A percentile compares a stretch with the other conserved stretches of the same genome.
Evolutionary conservation across 2,113 vertebrate genomes (phyloP).

Genomic region (Acrocephalus kingi): DNA sequence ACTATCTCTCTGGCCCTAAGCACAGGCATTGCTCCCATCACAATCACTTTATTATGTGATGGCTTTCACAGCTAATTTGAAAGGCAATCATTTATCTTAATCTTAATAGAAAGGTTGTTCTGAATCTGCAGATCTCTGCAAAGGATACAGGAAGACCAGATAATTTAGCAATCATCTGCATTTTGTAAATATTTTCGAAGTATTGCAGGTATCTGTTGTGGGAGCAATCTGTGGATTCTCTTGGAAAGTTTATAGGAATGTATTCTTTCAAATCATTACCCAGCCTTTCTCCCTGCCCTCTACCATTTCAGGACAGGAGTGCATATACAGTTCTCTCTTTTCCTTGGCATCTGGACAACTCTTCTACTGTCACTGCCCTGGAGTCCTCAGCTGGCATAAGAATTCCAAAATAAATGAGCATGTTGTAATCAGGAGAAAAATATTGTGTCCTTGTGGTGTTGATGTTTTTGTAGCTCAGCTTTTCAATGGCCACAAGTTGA

Average conservation of each 20-base stretch:
- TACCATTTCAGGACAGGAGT: slow-evolving; percentile 69
- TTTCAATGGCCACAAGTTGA: slow-evolving; percentile 65
- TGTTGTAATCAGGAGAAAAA: slow-evolving; percentile 81
- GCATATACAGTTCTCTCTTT: slow-evolving; percentile 76
- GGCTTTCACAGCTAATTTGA: not conserved
- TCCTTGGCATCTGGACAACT: slow-evolving; percentile 77
- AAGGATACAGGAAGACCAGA: not conserved
- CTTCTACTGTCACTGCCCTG: slow-evolving; percentile 76
- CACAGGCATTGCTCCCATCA: not conserved
- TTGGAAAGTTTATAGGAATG: slow-evolving; percentile 30
- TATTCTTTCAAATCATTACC: slow-evolving; percentile 44
- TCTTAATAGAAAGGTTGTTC: not conserved
- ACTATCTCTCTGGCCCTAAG: not conserved
- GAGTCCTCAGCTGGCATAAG: slow-evolving; percentile 75
- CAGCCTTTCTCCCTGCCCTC: slow-evolving; percentile 59
- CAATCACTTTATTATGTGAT: not conserved
- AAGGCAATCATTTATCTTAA: not conserved
- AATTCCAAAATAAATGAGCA: slow-evolving; percentile 80
- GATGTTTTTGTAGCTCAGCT: slow-evolving; percentile 76
- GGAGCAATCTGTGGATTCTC: not conserved
- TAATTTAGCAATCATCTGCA: not conserved
- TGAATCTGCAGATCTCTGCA: not conserved
- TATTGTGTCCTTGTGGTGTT: slow-evolving; percentile 78
- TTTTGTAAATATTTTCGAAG: not conserved
- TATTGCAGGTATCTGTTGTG: not conserved